phyloP scores from a whole-genome alignment of 2,113 vertebrate genomes.

The Anolis carolinensis region DNA sequence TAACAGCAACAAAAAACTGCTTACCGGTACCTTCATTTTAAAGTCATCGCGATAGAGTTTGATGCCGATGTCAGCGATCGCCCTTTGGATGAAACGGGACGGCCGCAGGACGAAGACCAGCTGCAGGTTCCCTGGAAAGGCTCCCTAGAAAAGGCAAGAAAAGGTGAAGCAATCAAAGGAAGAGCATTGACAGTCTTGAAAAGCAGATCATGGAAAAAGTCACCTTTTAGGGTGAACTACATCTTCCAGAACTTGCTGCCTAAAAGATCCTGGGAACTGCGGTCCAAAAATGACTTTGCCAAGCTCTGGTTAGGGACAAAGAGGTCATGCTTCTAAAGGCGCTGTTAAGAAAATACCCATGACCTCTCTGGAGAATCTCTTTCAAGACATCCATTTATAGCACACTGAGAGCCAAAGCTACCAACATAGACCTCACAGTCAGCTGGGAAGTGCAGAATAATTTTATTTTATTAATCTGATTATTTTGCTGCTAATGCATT shows the following conservation, averaged over 20 bases:
- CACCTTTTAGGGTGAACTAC: neutral
- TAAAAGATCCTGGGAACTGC: neutral
- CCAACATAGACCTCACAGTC: neutral
- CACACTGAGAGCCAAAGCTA: neutral
- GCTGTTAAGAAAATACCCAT: neutral
- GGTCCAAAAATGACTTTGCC: neutral
- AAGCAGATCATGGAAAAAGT: neutral
- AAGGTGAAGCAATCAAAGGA: neutral
- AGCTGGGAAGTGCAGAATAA: neutral
- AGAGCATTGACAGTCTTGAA: neutral
- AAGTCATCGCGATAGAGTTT: conserved; percentile 93
- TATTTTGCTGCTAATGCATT: neutral
- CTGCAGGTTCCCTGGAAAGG: conserved; percentile 94
- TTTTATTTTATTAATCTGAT: neutral
- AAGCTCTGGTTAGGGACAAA: neutral
- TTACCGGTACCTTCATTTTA: conserved; percentile 98
- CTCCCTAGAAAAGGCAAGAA: conserved; percentile 75
- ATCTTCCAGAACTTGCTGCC: neutral
- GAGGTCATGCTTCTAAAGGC: neutral
- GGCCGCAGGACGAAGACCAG: conserved; percentile 91
- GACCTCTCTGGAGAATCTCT: neutral
- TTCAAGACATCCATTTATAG: neutral
- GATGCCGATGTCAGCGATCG: conserved; percentile 91
- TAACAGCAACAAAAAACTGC: conserved; percentile 60
- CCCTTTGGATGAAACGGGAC: conserved; percentile 87